A percentile compares a stretch with the other conserved stretches of the same genome.
Evolutionary conservation across 2,888 invertebrate genomes (phyloP).

Genomic region (Melieria crassipennis): DNA sequence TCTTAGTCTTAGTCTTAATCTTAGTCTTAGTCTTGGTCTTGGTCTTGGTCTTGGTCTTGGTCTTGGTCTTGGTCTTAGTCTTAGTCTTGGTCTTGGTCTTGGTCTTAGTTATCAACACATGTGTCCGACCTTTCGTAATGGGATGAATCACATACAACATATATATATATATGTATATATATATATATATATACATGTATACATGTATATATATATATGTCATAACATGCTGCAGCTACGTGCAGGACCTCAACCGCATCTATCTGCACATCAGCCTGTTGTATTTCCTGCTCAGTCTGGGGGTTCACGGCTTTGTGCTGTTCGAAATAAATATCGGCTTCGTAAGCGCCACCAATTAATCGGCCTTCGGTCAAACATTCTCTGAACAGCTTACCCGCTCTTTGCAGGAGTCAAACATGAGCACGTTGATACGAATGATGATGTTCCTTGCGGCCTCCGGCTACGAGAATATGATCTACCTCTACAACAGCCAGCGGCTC

Average conservation of each 20-base stretch:
- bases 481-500: constrained; percentile 56
- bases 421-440: constrained; percentile 53
- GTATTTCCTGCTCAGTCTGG: constrained; percentile 11
- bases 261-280: constrained; percentile 10
- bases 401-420: constrained; percentile 44
- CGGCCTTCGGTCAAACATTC: not conserved
- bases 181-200: too few relatives aligned
- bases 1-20: too few relatives aligned
- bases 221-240: not conserved
- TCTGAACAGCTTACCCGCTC: not conserved
- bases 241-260: constrained; percentile 1
- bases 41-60: too few relatives aligned
- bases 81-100: too few relatives aligned
- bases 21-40: too few relatives aligned
- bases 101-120: too few relatives aligned
- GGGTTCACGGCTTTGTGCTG: constrained; percentile 12
- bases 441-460: constrained; percentile 53
- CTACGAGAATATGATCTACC: constrained; percentile 55
- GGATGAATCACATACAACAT: too few relatives aligned
- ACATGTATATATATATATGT: too few relatives aligned
- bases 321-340: constrained; percentile 11
- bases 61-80: too few relatives aligned
- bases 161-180: too few relatives aligned
- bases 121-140: too few relatives aligned
- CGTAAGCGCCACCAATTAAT: not conserved